A percentile compares a stretch with the other conserved stretches of the same genome.
phyloP scores from a whole-genome alignment of 2,888 invertebrate species.

The Diaperis boleti region DNA sequence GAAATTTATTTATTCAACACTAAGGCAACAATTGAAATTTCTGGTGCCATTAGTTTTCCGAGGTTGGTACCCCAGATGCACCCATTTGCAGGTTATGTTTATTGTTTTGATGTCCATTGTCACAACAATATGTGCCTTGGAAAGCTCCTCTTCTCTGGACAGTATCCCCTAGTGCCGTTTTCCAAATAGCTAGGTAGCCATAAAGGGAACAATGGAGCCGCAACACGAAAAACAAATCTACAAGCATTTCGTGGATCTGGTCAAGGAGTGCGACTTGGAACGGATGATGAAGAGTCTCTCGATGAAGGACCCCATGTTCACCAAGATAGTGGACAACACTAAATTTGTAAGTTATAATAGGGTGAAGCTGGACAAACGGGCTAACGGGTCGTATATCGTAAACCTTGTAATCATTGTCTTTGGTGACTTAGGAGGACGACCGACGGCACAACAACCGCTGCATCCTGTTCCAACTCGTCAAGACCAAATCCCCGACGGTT shows the following conservation, averaged over 20 bases:
- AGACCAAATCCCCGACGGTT: constrained; percentile 4
- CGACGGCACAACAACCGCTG: constrained; percentile 33
- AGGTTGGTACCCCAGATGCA: not conserved
- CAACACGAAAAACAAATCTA: constrained; percentile 29
- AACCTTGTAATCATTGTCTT: too few species aligned
- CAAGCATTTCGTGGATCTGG: constrained; percentile 18
- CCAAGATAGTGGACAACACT: constrained; percentile 22
- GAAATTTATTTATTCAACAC: too few species aligned
- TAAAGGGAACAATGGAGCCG: constrained; percentile 15
- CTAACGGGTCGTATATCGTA: not conserved
- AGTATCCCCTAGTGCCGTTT: constrained; percentile 12
- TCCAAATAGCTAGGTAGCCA: not conserved
- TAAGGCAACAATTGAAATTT: too few species aligned
- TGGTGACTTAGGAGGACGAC: constrained; percentile 16
- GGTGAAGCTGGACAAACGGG: too few species aligned
- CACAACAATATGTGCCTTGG: constrained; percentile 17
- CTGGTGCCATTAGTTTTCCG: not conserved
- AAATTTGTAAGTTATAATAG: constrained; percentile 21
- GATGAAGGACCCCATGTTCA: constrained; percentile 5
- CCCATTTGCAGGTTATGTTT: constrained; percentile 19
- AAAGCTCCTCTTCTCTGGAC: not conserved
- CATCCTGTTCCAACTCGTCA: constrained; percentile 24
- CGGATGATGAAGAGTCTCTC: constrained; percentile 14
- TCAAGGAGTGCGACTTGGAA: constrained; percentile 24
- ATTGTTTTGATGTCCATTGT: constrained; percentile 23